These are phyloP conservation scores for Apostichopus parvimensis DNA, from an alignment of 35 echinoderm and acorn worm species.

Conservation along the genomic window DNA sequence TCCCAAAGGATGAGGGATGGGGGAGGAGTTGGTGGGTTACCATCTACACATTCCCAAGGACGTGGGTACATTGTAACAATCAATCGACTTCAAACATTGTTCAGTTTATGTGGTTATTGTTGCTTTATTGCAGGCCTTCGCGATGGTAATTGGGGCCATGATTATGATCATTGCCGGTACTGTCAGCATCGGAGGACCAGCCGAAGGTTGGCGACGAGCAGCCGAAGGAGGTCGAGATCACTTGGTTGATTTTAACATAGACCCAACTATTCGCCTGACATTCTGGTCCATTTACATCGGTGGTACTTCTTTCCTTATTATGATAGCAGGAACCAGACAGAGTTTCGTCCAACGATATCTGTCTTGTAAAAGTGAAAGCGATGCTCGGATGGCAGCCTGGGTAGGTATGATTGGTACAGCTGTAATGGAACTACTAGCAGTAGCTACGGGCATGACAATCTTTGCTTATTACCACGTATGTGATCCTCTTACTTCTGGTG, in stretches of 20 bases:
- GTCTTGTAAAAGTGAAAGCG: slow-evolving; percentile 13
- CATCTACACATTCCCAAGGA: no score
- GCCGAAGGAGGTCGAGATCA: slow-evolving; percentile 38
- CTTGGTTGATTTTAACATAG: slow-evolving; percentile 27
- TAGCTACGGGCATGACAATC: slow-evolving; percentile 29
- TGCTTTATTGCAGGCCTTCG: not conserved
- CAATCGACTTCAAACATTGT: no score
- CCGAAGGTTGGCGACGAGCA: slow-evolving; percentile 40
- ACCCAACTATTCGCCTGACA: slow-evolving; percentile 1
- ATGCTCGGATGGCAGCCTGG: slow-evolving; percentile 9
- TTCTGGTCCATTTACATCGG: slow-evolving; percentile 34
- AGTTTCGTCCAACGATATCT: slow-evolving; percentile 15
- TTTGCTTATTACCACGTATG: slow-evolving; percentile 10
- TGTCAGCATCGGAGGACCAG: not conserved
- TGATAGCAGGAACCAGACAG: not conserved
- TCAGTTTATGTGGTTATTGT: not conserved
- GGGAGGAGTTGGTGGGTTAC: no score
- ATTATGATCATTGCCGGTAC: slow-evolving; percentile 45
- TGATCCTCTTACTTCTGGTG: slow-evolving; percentile 12
- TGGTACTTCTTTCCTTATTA: not conserved
- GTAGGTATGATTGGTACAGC: slow-evolving; percentile 13
- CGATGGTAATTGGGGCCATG: not conserved
- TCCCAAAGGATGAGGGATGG: no score
- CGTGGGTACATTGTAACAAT: no score
- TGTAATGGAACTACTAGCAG: slow-evolving; percentile 19